A percentile compares a stretch with the other conserved stretches of the same genome.
Evolutionary conservation across 2,113 vertebrate genomes (phyloP).

Genomic region (Empidonax alnorum): DNA sequence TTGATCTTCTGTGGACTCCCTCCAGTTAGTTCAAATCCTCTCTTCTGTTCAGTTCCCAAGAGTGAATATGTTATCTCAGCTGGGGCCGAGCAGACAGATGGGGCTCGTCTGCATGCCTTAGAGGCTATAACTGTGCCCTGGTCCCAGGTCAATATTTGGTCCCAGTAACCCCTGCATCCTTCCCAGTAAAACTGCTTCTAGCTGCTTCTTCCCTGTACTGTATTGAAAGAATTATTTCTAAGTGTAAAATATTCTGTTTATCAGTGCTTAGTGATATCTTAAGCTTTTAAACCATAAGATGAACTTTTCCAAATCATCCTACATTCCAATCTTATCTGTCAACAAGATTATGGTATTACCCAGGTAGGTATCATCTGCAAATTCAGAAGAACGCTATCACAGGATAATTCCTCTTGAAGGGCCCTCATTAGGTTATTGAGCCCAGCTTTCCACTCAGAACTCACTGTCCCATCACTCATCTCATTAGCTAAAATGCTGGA

Average conservation of each 20-base stretch:
- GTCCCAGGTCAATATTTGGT: background rate
- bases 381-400: background rate
- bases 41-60: background rate
- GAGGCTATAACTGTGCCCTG: background rate
- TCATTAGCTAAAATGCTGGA: background rate
- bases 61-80: fast-evolving
- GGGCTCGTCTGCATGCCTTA: background rate
- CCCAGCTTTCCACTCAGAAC: background rate
- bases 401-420: background rate
- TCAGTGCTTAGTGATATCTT: background rate
- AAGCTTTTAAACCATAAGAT: background rate
- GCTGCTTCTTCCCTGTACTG: background rate
- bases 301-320: background rate
- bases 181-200: background rate
- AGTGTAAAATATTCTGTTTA: background rate
- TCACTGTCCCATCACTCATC: background rate
- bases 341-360: background rate
- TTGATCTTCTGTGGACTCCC: background rate
- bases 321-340: background rate
- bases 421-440: background rate
- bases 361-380: background rate
- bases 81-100: fast-evolving
- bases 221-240: background rate
- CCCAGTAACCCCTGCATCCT: background rate
- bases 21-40: background rate